phyloP scores from a whole-genome alignment of 2,113 vertebrate genomes.

The Stegastes partitus region DNA sequence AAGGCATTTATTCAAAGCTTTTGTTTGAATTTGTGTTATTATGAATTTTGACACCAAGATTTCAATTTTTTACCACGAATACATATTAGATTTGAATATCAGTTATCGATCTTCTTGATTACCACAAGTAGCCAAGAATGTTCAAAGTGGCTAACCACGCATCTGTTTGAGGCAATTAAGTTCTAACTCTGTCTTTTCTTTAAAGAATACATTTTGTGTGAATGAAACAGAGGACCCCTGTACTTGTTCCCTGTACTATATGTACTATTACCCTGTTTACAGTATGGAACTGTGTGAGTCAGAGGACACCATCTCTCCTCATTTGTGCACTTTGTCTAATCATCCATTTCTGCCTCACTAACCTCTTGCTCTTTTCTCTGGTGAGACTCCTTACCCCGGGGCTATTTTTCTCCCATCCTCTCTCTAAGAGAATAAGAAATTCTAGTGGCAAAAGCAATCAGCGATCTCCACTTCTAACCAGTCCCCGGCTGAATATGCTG shows the following conservation, averaged over 20 bases:
- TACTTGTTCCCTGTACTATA: neutral
- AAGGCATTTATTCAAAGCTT: too few species aligned
- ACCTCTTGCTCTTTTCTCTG: constrained; percentile 76
- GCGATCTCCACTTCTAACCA: constrained; percentile 60
- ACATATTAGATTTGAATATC: too few species aligned
- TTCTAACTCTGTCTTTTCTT: neutral
- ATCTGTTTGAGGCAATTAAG: too few species aligned
- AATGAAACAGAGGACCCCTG: neutral
- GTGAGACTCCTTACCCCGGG: constrained; percentile 72
- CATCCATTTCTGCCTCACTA: constrained; percentile 66
- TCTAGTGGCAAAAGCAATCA: constrained; percentile 82
- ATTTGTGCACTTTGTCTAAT: constrained; percentile 66
- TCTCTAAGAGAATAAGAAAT: constrained; percentile 84
- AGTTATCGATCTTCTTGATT: too few species aligned
- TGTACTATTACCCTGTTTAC: neutral
- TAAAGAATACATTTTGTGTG: neutral
- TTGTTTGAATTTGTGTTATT: too few species aligned
- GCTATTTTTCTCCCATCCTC: constrained; percentile 78
- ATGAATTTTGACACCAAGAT: too few species aligned
- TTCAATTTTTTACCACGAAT: too few species aligned
- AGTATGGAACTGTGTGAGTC: constrained; percentile 9
- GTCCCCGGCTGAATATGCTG: constrained; percentile 75
- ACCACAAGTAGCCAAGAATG: too few species aligned
- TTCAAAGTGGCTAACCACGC: too few species aligned
- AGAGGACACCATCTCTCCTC: constrained; percentile 43